These are phyloP conservation scores for Sciurus niger DNA, from an alignment of 2,113 vertebrate species.

Conservation along the genomic window DNA sequence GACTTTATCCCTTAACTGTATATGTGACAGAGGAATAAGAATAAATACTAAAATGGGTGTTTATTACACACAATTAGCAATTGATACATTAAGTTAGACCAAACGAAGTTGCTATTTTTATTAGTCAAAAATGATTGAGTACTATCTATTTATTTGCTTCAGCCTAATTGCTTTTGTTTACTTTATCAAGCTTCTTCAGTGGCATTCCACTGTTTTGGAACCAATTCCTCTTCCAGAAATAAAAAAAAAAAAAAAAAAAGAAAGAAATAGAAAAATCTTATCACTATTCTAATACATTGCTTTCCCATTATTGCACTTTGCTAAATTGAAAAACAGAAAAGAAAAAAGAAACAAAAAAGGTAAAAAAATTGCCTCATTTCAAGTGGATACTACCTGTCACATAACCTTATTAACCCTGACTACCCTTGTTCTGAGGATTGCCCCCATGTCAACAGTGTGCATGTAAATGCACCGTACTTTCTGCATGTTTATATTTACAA, in stretches of 20 bases:
- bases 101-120: background rate
- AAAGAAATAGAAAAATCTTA: background rate
- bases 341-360: background rate
- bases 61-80: background rate
- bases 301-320: conserved; percentile 8
- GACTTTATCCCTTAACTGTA: conserved; percentile 1
- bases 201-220: conserved; percentile 28
- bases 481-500: background rate
- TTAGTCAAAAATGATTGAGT: background rate
- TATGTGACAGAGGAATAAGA: background rate
- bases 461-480: background rate
- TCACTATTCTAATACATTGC: background rate
- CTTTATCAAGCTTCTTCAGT: conserved; percentile 5
- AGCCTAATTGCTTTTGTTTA: background rate
- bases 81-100: background rate
- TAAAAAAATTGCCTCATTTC: background rate
- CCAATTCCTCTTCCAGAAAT: background rate
- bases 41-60: background rate
- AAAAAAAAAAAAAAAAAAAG: background rate
- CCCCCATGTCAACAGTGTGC: rapidly evolving
- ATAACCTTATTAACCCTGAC: rapidly evolving
- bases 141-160: background rate
- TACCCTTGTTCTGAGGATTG: background rate
- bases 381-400: background rate
- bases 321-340: conserved; percentile 1